Base-by-base conservation (phyloP, 23 tunicate genomes). In the Corella eumyota region DNA sequence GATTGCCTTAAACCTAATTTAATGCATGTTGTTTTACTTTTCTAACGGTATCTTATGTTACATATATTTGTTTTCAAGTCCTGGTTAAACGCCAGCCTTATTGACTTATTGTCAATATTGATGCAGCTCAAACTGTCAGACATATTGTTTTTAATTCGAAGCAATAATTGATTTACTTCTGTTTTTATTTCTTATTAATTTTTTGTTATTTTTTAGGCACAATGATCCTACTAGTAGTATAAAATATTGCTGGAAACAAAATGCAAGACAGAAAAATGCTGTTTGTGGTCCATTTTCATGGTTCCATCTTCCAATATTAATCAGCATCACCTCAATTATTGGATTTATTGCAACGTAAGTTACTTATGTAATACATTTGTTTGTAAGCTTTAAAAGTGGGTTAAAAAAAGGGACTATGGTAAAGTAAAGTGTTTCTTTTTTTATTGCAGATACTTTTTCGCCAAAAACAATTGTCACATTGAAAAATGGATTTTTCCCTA, bases 401-500 rank as follows among this genome's bases (percentile, higher is more conserved):
- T n/a, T n/a, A 53, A 20, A 9, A 23, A 53, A 7, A 53, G 59
- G 13, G 23, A 6, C 22, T n/a, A n/a, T n/a, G 13, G 13, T 30
- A 6, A 29, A 59, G 24, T 36, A 19, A 11, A 15, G 50, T 28
- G 4, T 19, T 40, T 36, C 59, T 9, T 28, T n/a, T 40, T 30
- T 44, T 57, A 45, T 56, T 76, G 24, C 67, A 76, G 82, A 33
- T 75, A 69, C 50, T 49, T 64, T 11, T 45, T 84, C 15, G 94
- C 94, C 17, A 84, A 75, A 57, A 56, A 23, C 1, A 84, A 84
- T 32, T 84, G 94, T 45, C 94, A 84, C 53, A 49, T 75, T 6
- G 85, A 84, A 49, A 77, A 57, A 62, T 84, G 94, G 94, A 58
- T 69, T 33, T 55, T 84, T 5, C 94, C 94, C 0, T 84, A 76